A percentile compares a stretch with the other conserved stretches of the same genome.
phyloP scores from a whole-genome alignment of 2,797 vertebrate species.

The Heterohyrax brucei region DNA sequence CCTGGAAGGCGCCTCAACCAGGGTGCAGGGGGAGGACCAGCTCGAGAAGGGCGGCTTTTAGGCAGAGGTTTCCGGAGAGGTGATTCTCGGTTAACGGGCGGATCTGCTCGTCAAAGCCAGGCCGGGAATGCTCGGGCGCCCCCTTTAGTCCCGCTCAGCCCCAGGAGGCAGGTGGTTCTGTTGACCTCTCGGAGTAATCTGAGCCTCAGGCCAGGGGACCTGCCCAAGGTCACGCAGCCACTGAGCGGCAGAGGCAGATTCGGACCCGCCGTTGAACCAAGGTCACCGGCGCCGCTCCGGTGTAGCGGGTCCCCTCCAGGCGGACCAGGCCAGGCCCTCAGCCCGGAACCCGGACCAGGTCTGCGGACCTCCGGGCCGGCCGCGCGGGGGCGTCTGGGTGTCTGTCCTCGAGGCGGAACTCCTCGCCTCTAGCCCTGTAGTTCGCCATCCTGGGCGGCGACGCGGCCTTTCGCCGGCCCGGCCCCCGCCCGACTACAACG shows the following conservation, averaged over 20 bases:
- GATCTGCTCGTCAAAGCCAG: neutral
- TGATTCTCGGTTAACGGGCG: neutral
- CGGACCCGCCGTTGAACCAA: neutral
- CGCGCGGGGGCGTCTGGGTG: neutral
- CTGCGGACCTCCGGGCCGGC: neutral
- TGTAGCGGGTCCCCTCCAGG: neutral
- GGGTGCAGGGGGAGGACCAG: neutral
- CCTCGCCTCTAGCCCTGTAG: slow-evolving; percentile 61
- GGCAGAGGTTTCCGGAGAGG: neutral
- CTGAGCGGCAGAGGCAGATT: neutral
- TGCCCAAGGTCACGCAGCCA: slow-evolving; percentile 75
- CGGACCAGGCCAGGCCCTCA: neutral
- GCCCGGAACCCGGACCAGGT: neutral
- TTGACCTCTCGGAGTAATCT: neutral
- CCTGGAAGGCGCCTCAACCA: neutral
- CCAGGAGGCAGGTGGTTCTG: neutral
- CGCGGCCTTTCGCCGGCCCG: neutral
- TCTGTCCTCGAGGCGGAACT: slow-evolving; percentile 25
- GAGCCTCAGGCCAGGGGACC: neutral
- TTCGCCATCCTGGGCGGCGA: slow-evolving; percentile 53
- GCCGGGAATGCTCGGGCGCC: neutral
- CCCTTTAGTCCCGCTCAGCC: neutral
- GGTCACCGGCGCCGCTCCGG: neutral
- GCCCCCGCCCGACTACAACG: slow-evolving; percentile 74
- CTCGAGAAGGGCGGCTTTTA: neutral